A percentile compares a stretch with the other conserved stretches of the same genome.
These are phyloP conservation scores for Cathartes aura DNA, from an alignment of 2,113 vertebrate genomes.

Conservation along the genomic window DNA sequence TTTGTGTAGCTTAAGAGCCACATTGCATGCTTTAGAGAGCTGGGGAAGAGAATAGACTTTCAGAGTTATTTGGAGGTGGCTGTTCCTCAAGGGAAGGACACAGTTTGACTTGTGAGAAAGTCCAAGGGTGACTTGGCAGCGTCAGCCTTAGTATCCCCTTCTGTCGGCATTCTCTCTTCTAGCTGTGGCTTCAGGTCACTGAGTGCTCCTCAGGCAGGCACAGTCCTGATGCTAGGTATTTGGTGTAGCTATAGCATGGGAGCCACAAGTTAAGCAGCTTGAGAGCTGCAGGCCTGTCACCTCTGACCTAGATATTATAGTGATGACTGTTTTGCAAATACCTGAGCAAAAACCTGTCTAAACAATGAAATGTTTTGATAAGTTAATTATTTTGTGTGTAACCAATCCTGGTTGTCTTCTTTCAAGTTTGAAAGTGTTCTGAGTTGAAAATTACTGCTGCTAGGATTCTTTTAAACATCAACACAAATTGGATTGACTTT, in stretches of 20 bases:
- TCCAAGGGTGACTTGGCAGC: not conserved
- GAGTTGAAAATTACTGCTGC: not conserved
- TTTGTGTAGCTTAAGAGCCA: not conserved
- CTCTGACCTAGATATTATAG: slow-evolving; percentile 31
- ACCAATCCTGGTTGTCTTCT: not conserved
- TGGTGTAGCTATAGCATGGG: not conserved
- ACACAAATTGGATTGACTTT: not conserved
- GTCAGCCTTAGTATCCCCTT: not conserved
- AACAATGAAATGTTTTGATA: slow-evolving; percentile 12
- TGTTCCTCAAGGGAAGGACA: not conserved
- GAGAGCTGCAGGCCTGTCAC: not conserved
- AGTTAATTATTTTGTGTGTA: not conserved
- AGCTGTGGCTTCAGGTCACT: not conserved
- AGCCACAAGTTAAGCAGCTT: slow-evolving; percentile 11
- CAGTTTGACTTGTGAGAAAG: not conserved
- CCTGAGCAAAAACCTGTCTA: not conserved
- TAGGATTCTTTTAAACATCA: not conserved
- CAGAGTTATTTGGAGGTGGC: not conserved
- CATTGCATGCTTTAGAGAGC: not conserved
- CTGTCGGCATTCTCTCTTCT: not conserved
- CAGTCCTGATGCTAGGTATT: not conserved
- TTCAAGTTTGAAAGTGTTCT: not conserved
- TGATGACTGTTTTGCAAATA: slow-evolving; percentile 30
- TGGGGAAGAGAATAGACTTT: not conserved
- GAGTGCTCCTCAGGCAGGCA: not conserved